Evolutionary conservation across 1,140 invertebrate species (phyloP).

Genomic region (Scaptomyza hsui): DNA sequence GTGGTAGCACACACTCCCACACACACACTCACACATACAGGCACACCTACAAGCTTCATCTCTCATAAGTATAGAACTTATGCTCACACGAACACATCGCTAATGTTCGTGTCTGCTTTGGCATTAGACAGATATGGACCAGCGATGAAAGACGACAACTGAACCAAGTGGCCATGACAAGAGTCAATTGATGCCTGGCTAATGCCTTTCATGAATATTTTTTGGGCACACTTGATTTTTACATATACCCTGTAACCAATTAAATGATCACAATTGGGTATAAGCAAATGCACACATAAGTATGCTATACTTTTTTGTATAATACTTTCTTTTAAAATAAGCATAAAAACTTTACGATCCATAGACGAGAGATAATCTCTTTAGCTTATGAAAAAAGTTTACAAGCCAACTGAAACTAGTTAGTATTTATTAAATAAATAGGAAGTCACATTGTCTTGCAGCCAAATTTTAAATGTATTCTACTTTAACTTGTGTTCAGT

Average conservation of each 20-base stretch:
- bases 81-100: conserved; percentile 23
- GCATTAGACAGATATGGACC: conserved; percentile 24
- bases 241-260: neutral
- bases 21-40: neutral
- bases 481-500: too few species aligned
- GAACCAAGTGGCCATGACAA: conserved; percentile 38
- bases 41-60: conserved; percentile 1
- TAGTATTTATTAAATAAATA: too few species aligned
- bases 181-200: conserved; percentile 39
- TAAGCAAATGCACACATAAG: too few species aligned
- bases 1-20: conserved; percentile 22
- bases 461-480: too few species aligned
- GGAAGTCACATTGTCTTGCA: too few species aligned
- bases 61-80: conserved; percentile 26
- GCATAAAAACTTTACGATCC: too few species aligned
- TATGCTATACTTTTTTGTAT: too few species aligned
- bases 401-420: too few species aligned
- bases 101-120: conserved; percentile 38
- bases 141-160: conserved; percentile 14
- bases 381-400: too few species aligned
- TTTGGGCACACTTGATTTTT: neutral
- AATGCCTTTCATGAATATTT: conserved; percentile 25
- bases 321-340: too few species aligned
- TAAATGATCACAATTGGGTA: neutral
- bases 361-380: too few species aligned